Evolutionary conservation across 1,140 invertebrate genomes (phyloP).

Genomic region (Scaptomyza pallida): DNA sequence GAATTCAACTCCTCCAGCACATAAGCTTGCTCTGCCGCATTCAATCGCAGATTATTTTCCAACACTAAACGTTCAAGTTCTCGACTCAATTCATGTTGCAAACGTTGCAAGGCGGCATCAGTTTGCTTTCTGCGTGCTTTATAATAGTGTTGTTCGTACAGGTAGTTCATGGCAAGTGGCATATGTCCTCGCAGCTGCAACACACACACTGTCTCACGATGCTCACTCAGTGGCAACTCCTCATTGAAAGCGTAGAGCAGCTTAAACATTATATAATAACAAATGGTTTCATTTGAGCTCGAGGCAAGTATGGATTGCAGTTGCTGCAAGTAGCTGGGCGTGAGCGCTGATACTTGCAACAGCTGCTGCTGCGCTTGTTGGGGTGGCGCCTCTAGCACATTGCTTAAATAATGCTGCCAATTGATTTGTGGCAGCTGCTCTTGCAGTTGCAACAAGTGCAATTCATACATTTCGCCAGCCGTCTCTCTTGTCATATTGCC

Average conservation of each 20-base stretch:
- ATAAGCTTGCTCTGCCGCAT: constrained; percentile 29
- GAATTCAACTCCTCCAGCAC: constrained; percentile 41
- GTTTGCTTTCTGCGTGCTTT: constrained; percentile 17
- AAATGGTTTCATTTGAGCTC: constrained; percentile 61
- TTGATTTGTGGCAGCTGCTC: constrained; percentile 47
- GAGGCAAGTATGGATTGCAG: constrained; percentile 32
- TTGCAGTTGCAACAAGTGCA: constrained; percentile 36
- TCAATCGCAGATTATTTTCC: constrained; percentile 46
- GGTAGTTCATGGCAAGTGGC: constrained; percentile 57
- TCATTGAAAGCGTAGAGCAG: constrained; percentile 47
- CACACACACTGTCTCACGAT: constrained; percentile 33
- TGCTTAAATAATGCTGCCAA: constrained; percentile 53
- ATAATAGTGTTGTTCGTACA: constrained; percentile 55
- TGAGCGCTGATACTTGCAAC: constrained; percentile 43
- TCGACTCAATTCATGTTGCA: constrained; percentile 27
- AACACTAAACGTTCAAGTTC: constrained; percentile 41
- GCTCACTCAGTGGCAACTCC: constrained; percentile 45
- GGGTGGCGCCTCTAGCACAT: constrained; percentile 10
- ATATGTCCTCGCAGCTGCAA: constrained; percentile 53
- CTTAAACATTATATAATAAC: constrained; percentile 69
- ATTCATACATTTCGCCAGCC: constrained; percentile 19
- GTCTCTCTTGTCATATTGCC: constrained; percentile 29
- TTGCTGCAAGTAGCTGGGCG: constrained; percentile 40
- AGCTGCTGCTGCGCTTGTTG: constrained; percentile 27
- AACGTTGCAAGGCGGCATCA: constrained; percentile 31